Evolutionary conservation across 2,888 invertebrate genomes (phyloP).

Genomic region (Apoderus coryli): DNA sequence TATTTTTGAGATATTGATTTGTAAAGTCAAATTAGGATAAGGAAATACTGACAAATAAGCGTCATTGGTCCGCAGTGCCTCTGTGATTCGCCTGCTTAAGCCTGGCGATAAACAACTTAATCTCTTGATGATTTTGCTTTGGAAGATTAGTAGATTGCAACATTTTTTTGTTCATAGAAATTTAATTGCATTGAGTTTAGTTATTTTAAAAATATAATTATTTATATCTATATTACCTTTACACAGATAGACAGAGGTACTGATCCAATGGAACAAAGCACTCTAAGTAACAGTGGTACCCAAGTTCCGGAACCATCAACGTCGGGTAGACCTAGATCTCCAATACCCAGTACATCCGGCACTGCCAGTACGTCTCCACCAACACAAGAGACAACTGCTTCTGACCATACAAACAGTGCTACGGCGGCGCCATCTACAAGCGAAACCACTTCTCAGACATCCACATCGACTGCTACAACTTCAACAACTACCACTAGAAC

Average conservation of each 20-base stretch:
- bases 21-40: too few relatives aligned
- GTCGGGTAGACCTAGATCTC: not conserved
- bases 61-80: too few relatives aligned
- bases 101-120: too few relatives aligned
- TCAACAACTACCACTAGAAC: not conserved
- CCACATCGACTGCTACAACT: not conserved
- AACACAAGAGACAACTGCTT: conserved; percentile 13
- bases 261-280: conserved; percentile 48
- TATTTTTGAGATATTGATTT: too few relatives aligned
- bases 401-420: conserved; percentile 3
- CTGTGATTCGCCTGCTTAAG: too few relatives aligned
- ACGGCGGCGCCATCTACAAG: not conserved
- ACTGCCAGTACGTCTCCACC: conserved; percentile 8
- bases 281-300: conserved; percentile 24
- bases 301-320: conserved; percentile 30
- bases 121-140: too few relatives aligned
- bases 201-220: too few relatives aligned
- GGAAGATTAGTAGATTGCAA: too few relatives aligned
- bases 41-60: too few relatives aligned
- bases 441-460: conserved; percentile 7
- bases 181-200: too few relatives aligned
- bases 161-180: too few relatives aligned
- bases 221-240: conserved; percentile 12
- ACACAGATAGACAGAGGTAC: conserved; percentile 52
- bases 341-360: conserved; percentile 9